Percentiles rank a stretch among this genome's conserved stretches.
Conservation (phyloP, 2,888 invertebrate species). For the Idaea biselata region DNA sequence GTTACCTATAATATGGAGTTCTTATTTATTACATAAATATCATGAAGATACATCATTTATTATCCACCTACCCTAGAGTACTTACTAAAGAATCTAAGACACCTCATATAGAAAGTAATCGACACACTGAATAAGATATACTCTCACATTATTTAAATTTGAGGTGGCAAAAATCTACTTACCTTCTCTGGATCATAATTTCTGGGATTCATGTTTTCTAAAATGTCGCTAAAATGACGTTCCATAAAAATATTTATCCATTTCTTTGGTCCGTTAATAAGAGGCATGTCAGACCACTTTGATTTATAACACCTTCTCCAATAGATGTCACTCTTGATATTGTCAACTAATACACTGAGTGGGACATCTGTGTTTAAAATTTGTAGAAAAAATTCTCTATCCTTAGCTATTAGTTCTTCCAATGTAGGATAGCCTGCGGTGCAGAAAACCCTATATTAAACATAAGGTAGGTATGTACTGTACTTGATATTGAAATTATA, state of each 20-base stretch:
- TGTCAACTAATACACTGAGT: conserved; percentile 66
- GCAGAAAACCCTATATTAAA: conserved; percentile 7
- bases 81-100: no score
- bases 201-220: conserved; percentile 72
- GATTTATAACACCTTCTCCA: conserved; percentile 70
- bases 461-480: no score
- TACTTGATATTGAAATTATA: no score
- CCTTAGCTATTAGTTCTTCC: conserved; percentile 60
- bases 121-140: no score
- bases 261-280: conserved; percentile 46
- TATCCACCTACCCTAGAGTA: no score
- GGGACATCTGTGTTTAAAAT: conserved; percentile 62
- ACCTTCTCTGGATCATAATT: conserved; percentile 76
- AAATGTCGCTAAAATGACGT: conserved; percentile 64
- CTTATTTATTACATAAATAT: background rate
- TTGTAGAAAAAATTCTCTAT: conserved; percentile 66
- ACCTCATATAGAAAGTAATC: no score
- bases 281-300: conserved; percentile 56
- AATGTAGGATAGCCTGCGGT: conserved; percentile 58
- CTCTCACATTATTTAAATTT: conserved; percentile 3
- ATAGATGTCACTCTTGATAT: conserved; percentile 71
- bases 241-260: conserved; percentile 74
- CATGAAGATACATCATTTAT: no score
- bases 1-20: conserved; percentile 47
- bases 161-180: no score